These are phyloP conservation scores for Penelope pileata DNA, from an alignment of 2,113 vertebrate genomes.

Conservation along the genomic window DNA sequence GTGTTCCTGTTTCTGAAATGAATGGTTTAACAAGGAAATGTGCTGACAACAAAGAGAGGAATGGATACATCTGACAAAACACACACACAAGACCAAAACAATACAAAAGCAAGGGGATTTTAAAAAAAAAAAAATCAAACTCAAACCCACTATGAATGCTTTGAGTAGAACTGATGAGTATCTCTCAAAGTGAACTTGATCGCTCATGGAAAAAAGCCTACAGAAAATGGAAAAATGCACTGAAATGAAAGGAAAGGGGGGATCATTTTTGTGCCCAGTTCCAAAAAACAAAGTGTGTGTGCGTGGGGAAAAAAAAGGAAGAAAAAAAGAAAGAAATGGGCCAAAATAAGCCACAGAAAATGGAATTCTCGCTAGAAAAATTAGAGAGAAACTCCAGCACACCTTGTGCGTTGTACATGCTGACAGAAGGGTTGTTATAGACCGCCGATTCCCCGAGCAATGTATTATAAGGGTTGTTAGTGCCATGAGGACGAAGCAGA, in stretches of 20 bases:
- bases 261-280: slow-evolving; percentile 26
- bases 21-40: slow-evolving; percentile 68
- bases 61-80: slow-evolving; percentile 50
- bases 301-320: not conserved
- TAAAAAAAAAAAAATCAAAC: not conserved
- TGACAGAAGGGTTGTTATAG: slow-evolving; percentile 99
- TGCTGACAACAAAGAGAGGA: slow-evolving; percentile 45
- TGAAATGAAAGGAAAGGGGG: slow-evolving; percentile 48
- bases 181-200: slow-evolving; percentile 64
- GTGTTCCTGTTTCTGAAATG: slow-evolving; percentile 69
- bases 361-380: slow-evolving; percentile 81
- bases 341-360: slow-evolving; percentile 79
- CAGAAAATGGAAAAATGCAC: slow-evolving; percentile 70
- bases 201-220: slow-evolving; percentile 67
- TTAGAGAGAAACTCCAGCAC: slow-evolving; percentile 87
- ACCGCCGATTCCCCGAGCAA: slow-evolving; percentile 99
- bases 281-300: not conserved
- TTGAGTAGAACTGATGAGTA: slow-evolving; percentile 33
- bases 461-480: slow-evolving; percentile 99
- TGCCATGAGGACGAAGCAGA: slow-evolving; percentile 99
- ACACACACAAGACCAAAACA: slow-evolving; percentile 59
- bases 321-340: slow-evolving; percentile 58
- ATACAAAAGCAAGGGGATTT: slow-evolving; percentile 33
- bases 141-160: slow-evolving; percentile 47
- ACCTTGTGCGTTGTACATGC: slow-evolving; percentile 99